These are phyloP conservation scores for Drosophila borborema DNA, from an alignment of 2,888 invertebrate genomes.

Conservation along the genomic window DNA sequence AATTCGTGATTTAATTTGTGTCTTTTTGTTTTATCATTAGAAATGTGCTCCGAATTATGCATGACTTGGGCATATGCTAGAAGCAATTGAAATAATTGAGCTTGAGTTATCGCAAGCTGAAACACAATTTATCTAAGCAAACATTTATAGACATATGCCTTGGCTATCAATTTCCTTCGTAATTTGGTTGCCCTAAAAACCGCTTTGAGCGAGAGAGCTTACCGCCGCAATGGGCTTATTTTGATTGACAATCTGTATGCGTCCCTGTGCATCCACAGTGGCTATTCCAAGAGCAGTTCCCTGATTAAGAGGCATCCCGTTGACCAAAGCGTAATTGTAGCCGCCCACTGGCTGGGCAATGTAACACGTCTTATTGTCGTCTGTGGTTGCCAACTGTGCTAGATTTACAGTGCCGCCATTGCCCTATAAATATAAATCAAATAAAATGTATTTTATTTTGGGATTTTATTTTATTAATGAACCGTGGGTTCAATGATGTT, in stretches of 20 bases:
- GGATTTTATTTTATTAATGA: conserved; percentile 31
- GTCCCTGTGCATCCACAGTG: conserved; percentile 84
- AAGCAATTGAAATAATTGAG: not conserved
- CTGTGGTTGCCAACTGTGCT: conserved; percentile 87
- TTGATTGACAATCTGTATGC: conserved; percentile 85
- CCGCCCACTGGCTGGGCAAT: conserved; percentile 91
- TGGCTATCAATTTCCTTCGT: not conserved
- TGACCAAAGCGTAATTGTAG: conserved; percentile 92
- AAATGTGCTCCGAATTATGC: not conserved
- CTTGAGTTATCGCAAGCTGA: not conserved
- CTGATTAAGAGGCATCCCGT: conserved; percentile 92
- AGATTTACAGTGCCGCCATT: conserved; percentile 89
- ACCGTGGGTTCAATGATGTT: not conserved
- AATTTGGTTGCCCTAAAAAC: conserved; percentile 12
- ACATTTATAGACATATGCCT: conserved; percentile 4
- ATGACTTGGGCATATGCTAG: not conserved
- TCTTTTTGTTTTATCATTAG: not conserved
- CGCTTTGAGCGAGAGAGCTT: conserved; percentile 46
- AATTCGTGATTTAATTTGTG: not conserved
- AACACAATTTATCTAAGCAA: not conserved
- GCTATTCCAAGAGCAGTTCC: conserved; percentile 86
- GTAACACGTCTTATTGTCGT: conserved; percentile 90
- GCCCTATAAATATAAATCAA: conserved; percentile 67
- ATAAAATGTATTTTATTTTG: not conserved
- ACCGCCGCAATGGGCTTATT: conserved; percentile 84